Evolutionary conservation across 2,888 invertebrate species (phyloP).

Genomic region (Peribatodes rhomboidaria): DNA sequence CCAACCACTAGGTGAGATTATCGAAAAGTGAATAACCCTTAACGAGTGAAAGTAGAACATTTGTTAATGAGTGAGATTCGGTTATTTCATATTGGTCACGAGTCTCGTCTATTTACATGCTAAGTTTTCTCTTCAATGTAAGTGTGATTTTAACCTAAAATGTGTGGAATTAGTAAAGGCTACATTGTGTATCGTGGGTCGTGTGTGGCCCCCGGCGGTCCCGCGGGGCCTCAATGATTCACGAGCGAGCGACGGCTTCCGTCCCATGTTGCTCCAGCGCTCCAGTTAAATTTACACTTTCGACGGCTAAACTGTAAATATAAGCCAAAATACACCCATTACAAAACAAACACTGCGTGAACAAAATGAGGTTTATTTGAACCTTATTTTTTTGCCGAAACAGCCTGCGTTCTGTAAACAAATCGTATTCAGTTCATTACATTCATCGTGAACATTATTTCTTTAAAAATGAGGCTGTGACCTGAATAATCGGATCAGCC

Average conservation of each 20-base stretch:
- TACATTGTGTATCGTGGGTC: not conserved
- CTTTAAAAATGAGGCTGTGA: not conserved
- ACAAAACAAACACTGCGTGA: not conserved
- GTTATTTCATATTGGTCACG: no score
- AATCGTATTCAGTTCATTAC: constrained; percentile 11
- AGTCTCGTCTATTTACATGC: no score
- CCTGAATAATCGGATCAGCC: not conserved
- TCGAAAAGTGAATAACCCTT: no score
- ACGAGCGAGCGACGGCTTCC: not conserved
- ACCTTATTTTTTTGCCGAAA: not conserved
- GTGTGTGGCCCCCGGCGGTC: not conserved
- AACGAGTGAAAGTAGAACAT: no score
- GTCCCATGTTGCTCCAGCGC: not conserved
- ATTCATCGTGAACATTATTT: not conserved
- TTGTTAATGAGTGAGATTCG: no score
- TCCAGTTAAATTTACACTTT: constrained; percentile 4
- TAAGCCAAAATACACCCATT: not conserved
- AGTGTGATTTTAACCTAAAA: not conserved
- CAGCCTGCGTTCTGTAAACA: not conserved
- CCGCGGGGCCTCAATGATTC: not conserved
- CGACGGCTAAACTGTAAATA: not conserved
- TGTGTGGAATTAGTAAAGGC: not conserved
- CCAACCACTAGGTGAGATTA: no score
- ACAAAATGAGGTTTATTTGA: constrained; percentile 1
- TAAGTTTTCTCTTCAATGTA: no score